phyloP scores from a whole-genome alignment of 1,140 invertebrate genomes.

The Drosophila sturtevanti region DNA sequence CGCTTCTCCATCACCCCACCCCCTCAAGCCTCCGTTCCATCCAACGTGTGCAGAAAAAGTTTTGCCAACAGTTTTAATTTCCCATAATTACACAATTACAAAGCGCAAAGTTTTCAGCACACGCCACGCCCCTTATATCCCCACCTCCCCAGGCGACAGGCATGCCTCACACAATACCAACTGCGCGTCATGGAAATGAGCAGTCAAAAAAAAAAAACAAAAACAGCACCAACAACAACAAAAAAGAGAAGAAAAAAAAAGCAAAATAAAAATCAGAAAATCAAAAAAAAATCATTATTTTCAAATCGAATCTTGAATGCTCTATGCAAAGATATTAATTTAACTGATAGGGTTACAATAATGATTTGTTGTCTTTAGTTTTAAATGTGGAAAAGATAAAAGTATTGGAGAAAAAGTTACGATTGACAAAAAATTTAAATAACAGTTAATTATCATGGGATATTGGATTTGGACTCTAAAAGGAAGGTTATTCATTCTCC shows the following conservation, averaged over 20 bases:
- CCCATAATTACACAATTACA: constrained; percentile 81
- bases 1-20: constrained; percentile 14
- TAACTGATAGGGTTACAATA: no score
- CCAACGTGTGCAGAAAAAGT: constrained; percentile 77
- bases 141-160: constrained; percentile 5
- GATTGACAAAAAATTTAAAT: no score
- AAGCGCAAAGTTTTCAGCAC: constrained; percentile 80
- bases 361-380: no score
- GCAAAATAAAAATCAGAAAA: neutral
- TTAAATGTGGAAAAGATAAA: no score
- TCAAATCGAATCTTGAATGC: constrained; percentile 7
- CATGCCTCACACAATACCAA: constrained; percentile 67
- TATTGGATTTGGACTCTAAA: no score
- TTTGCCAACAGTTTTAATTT: constrained; percentile 81
- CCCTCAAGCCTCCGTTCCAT: constrained; percentile 36
- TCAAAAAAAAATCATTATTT: constrained; percentile 24
- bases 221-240: neutral
- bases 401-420: no score
- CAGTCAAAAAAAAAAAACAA: constrained; percentile 43
- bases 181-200: constrained; percentile 78
- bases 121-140: constrained; percentile 59
- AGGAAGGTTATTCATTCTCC: no score
- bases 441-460: no score
- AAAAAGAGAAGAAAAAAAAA: constrained; percentile 1
- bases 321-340: neutral